Evolutionary conservation across 2,888 invertebrate genomes (phyloP), one percentile per base, ranked within the genome.

Genomic region (Osedax frankpressi): DNA sequence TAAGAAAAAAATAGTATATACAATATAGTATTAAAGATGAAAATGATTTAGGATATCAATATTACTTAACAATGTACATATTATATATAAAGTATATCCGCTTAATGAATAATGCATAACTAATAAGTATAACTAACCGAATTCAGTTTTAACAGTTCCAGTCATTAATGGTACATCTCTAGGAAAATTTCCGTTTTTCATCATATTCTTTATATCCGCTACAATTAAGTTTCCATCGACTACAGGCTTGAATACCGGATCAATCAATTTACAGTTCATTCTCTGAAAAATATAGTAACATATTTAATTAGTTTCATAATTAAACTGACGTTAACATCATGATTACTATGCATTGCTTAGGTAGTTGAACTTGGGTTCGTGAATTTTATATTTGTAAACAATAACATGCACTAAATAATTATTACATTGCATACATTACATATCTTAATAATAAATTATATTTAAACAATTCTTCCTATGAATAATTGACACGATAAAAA

Each of bases 171-270:
- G 70, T 24, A 77, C 67, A 25, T 26, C n/a, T 2, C n/a, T 28
- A 14, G 74, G 71, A 71, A 74, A 75, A 28, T 14, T 3, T 24
- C 60, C 14, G n/a, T 26, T 3, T 1, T 65, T 30, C n/a, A 77
- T 70, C 26, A 69, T 30, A 25, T 74, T 71, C 19, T 19, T 6
- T 44, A 44, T 44, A 19, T 44, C 44, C 19, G 44, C 6, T 44
- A 44, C 44, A 44, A 44, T 44, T 6, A 44, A 11, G 27, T 25
- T 62, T 3, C 74, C 74, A 63, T 76, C 77, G 1, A 75, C 65
- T 19, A 75, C 75, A 19, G 77, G 77, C 73, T 77, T 77, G 73
- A 76, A 73, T 27, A 70, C 60, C n/a, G 77, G 77, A 59, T 77
- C 77, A 3, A 77, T 75, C 28, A 74, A 74, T 3, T 30, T 63